Base-by-base conservation (phyloP, 30 jellyfish, hydroid and myxozoan species). In the Calvadosia cruxmelitensis region DNA sequence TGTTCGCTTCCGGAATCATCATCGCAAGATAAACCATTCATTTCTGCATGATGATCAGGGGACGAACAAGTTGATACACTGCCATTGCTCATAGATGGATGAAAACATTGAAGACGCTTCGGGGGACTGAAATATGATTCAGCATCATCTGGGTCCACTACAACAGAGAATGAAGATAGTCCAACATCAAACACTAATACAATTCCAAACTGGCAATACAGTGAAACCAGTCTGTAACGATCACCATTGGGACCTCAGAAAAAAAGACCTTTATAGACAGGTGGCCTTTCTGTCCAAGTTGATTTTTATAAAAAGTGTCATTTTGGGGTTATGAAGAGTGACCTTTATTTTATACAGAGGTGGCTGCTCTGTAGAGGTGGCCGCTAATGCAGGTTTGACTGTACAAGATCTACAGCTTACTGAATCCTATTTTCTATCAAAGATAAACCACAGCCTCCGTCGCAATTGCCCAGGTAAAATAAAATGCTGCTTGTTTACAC, bases 121-220 rank as follows among this genome's bases (percentile, higher is more conserved):
- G 73, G 84, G 26, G 88, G 93, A 25, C 73, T 51, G 66, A 75
- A 36, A 3, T 68, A 51, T 3, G 29, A 64, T 26, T 82, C 94
- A 33, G 68, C 81, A 65, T 89, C 98, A 71, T 87, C 96, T 0
- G 98, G 86, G 52, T 89, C 98, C 57, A 89, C 98, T 89, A 29
- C 0, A 52, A 0, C 57, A 2, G 35, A 33, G 36, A 50, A 51
- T 31, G 12, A 66, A 10, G 24, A 64, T 12, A 16, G 0, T 2
- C 32, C 12, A 29, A 3, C 12, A 53, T 29, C 7, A 72, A 61
- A 13, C 34, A 2, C 53, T 5, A 61, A 27, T 29, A 3, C 25
- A 5, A 23, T 7, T 5, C 76, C 15, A 31, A 52, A 23, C 23
- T 15, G 12, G 27, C 31, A 3, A n/a, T n/a, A n/a, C n/a, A n/a